A percentile compares a stretch with the other conserved stretches of the same genome.
Evolutionary conservation across 2,888 invertebrate genomes (phyloP).

Genomic region (Synanthedon formicaeformis): DNA sequence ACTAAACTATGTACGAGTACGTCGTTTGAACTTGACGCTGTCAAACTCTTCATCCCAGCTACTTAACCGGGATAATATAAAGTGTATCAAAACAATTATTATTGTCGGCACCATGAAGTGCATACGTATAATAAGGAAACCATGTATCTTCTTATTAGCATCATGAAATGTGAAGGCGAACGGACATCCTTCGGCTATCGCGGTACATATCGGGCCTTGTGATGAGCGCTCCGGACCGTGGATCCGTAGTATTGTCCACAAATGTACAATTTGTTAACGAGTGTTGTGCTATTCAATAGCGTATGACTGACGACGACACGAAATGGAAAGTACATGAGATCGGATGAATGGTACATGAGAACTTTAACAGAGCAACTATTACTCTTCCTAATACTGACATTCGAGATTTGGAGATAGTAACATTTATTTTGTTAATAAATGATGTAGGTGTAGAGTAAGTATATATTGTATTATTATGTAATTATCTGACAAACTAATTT

Average conservation of each 20-base stretch:
- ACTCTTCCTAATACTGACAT: no score
- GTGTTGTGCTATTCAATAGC: slow-evolving; percentile 1
- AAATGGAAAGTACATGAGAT: neutral
- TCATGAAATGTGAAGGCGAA: neutral
- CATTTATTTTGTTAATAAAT: no score
- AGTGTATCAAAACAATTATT: no score
- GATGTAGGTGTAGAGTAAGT: no score
- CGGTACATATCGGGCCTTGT: slow-evolving; percentile 12
- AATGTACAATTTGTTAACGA: slow-evolving; percentile 1
- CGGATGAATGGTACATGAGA: neutral
- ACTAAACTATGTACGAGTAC: no score
- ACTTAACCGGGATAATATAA: neutral
- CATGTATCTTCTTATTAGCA: neutral
- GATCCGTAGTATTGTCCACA: slow-evolving; percentile 22
- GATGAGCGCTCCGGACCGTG: slow-evolving; percentile 18
- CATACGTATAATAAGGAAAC: neutral
- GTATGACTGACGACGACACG: no score
- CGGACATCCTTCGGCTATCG: slow-evolving; percentile 18
- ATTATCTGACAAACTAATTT: no score
- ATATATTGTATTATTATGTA: no score
- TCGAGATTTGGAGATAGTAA: no score
- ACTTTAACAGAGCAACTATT: no score
- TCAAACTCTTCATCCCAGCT: neutral
- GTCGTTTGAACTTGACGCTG: no score
- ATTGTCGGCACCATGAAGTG: no score